These are phyloP conservation scores for Aplodontia rufa DNA, from an alignment of 2,113 vertebrate species.

Conservation along the genomic window DNA sequence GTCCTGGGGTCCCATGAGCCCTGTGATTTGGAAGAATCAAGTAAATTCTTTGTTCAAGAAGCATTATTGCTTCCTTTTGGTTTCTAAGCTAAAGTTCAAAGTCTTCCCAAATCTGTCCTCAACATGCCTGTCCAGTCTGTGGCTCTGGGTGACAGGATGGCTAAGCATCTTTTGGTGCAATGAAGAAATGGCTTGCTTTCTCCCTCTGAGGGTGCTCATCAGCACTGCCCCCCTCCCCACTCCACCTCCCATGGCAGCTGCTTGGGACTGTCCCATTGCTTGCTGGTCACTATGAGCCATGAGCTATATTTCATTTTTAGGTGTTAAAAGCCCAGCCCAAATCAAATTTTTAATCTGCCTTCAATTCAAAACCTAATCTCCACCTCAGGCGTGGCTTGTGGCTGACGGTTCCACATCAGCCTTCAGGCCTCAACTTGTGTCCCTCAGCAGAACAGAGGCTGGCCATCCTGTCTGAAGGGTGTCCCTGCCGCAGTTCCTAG, in stretches of 20 bases:
- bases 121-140: neutral
- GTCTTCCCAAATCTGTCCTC: neutral
- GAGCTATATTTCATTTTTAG: neutral
- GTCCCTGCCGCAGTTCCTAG: no score
- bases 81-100: neutral
- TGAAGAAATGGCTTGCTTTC: neutral
- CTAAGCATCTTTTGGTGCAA: no score
- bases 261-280: neutral
- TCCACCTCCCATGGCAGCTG: no score
- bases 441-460: no score
- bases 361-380: neutral
- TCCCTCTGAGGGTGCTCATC: neutral
- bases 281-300: neutral
- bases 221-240: no score
- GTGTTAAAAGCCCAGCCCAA: neutral
- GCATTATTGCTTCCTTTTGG: neutral
- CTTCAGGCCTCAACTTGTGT: neutral
- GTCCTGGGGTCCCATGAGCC: neutral
- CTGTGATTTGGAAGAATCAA: constrained; percentile 16
- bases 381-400: neutral
- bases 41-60: neutral
- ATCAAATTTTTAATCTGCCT: neutral
- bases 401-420: neutral
- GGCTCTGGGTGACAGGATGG: no score
- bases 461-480: no score